These are phyloP conservation scores for Apteryx owenii DNA, from an alignment of 2,113 vertebrate genomes.

Conservation along the genomic window DNA sequence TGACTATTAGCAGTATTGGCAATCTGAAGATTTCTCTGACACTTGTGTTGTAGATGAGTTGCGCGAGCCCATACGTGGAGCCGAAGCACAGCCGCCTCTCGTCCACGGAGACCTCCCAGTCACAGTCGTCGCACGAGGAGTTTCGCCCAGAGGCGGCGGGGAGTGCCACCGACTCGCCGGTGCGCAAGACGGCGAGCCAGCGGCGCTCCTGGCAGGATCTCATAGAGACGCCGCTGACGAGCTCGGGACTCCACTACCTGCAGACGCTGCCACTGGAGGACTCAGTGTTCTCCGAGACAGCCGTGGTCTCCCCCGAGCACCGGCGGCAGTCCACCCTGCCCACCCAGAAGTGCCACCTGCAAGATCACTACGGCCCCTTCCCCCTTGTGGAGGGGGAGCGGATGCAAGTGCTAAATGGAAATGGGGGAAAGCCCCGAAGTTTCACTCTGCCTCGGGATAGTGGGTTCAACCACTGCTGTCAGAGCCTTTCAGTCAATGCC, in stretches of 20 bases:
- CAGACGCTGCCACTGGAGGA: conserved; percentile 96
- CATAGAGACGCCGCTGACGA: conserved; percentile 95
- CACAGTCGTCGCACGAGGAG: conserved; percentile 96
- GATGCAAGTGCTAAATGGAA: conserved; percentile 80
- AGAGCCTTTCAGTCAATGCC: conserved; percentile 81
- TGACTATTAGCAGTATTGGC: too few species aligned
- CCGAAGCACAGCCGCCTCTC: conserved; percentile 93
- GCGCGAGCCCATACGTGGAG: conserved; percentile 89
- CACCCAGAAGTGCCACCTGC: conserved; percentile 91
- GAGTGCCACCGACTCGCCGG: conserved; percentile 86
- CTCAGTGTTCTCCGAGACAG: conserved; percentile 91
- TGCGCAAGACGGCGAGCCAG: conserved; percentile 93
- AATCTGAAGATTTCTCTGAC: neutral
- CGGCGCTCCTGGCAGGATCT: conserved; percentile 98
- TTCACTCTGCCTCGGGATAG: conserved; percentile 96
- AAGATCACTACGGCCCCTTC: conserved; percentile 93
- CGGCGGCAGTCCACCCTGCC: conserved; percentile 95
- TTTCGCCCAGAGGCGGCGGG: conserved; percentile 90
- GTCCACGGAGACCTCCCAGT: conserved; percentile 96
- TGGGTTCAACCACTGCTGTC: conserved; percentile 90
- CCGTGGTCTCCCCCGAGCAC: conserved; percentile 85
- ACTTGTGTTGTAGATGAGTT: conserved; percentile 83
- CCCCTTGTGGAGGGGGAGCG: conserved; percentile 85
- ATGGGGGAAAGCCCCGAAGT: conserved; percentile 92
- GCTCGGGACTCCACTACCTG: conserved; percentile 95